Evolutionary conservation across 2,113 vertebrate genomes (phyloP), one percentile per base, ranked within the genome.

Genomic region (Psophia crepitans): DNA sequence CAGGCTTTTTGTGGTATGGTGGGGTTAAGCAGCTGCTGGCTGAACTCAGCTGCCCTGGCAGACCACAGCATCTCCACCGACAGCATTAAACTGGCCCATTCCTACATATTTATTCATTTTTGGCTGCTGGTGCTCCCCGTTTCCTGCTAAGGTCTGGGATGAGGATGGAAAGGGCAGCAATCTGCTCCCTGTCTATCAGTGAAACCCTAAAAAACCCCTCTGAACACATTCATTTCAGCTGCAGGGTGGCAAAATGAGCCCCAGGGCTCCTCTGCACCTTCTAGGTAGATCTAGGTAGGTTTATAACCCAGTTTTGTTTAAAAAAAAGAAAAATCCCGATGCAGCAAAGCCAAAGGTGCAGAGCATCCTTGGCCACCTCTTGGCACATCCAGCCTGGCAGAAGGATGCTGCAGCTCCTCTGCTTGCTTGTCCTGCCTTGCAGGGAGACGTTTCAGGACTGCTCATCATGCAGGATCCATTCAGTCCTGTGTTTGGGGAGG

Each of bases 341-440:
- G 8, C 4, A 13, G 32, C 23, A 68, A 1, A 0, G 2, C 3
- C 12, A 8, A 63, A 71, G 16, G 46, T 2, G 1, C 30, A 57
- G 33, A 3, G 2, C 33, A 14, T 37, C 26, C 35, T 56, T 78
- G 46, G 18, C 49, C 21, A 23, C 12, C 11, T 19, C 43, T 49
- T 56, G 28, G 44, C 28, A 27, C 30, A 8, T 8, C 51, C 63
- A 82, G 68, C 33, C 54, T 32, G 65, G 33, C 35, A 51, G 28
- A 63, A 48, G 20, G 41, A 56, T 14, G 43, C 14, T 74, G 57
- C 26, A 49, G 35, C 46, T 19, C 37, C 24, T 66, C 58, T 33
- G 49, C 11, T 53, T 5, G 2, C 33, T 58, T 6, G 0, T 39
- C 23, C 46, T 27, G n/a, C 60, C 35, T 56, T 33, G 37, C 69